A percentile compares a stretch with the other conserved stretches of the same genome.
Evolutionary conservation across 2,797 vertebrate genomes (phyloP).

Genomic region (Thripadectes ignobilis): DNA sequence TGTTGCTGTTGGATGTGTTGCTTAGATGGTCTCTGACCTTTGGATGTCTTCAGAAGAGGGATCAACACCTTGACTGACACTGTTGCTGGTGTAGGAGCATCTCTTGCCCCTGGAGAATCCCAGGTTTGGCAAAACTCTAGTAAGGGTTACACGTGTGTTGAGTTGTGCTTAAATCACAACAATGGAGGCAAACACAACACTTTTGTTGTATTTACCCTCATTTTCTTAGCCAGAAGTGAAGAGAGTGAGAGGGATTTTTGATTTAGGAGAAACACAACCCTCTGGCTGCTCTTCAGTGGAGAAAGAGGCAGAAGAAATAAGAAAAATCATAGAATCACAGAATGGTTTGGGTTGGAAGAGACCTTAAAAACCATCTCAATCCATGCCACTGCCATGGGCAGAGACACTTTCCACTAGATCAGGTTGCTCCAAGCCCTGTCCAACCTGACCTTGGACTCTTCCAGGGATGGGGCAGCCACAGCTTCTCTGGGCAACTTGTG

Average conservation of each 20-base stretch:
- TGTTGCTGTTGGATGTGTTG: too few species aligned
- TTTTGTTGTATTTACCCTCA: neutral
- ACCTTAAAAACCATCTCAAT: neutral
- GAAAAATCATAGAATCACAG: neutral
- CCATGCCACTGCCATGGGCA: neutral
- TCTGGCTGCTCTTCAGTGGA: neutral
- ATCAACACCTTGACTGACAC: neutral
- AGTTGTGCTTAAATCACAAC: neutral
- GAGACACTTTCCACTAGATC: neutral
- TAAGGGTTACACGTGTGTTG: neutral
- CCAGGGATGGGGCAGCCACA: neutral
- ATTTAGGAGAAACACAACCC: neutral
- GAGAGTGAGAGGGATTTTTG: neutral
- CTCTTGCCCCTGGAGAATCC: neutral
- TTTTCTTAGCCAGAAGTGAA: neutral
- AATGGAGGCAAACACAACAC: neutral
- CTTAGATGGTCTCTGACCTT: too few species aligned
- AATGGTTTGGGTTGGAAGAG: neutral
- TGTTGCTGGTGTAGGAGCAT: neutral
- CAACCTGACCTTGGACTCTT: neutral
- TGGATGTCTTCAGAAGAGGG: neutral
- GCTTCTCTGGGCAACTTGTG: neutral
- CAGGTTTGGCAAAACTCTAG: rapidly evolving
- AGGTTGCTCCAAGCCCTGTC: neutral
- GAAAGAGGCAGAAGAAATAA: neutral